Percentiles rank a stretch among this genome's conserved stretches.
Conservation (phyloP, 2,797 vertebrate species). For the Sebastes matsubarae region DNA sequence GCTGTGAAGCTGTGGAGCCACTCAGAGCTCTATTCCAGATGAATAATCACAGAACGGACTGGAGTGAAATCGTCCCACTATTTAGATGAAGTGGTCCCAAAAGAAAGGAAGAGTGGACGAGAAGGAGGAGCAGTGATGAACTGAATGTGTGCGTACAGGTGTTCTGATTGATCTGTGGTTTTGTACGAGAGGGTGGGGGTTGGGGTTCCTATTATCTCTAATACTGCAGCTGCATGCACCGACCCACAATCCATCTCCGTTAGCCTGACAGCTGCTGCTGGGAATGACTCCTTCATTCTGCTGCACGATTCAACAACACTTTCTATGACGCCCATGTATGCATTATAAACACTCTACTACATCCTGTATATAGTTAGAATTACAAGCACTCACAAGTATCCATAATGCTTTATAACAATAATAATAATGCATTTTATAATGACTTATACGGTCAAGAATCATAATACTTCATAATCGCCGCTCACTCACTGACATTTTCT, state of each 20-base stretch:
- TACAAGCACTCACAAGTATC: background rate
- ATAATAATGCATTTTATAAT: too few relatives aligned
- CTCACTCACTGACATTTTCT: too few relatives aligned
- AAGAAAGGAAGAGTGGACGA: background rate
- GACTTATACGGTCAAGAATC: too few relatives aligned
- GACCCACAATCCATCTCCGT: constrained; percentile 54
- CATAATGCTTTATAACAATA: too few relatives aligned
- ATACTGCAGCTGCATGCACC: constrained; percentile 43
- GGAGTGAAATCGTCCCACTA: background rate
- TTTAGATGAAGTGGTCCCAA: constrained; percentile 1
- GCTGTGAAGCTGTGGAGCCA: background rate
- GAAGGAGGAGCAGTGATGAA: background rate
- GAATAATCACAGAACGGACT: background rate
- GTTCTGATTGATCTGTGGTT: constrained; percentile 25
- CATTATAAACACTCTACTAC: background rate
- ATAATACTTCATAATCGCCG: background rate
- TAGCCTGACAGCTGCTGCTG: constrained; percentile 53
- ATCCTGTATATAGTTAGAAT: too few relatives aligned
- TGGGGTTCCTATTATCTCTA: constrained; percentile 6
- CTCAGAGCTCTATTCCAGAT: background rate
- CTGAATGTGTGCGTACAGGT: constrained; percentile 8
- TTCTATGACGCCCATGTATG: background rate
- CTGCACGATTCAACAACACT: constrained; percentile 8
- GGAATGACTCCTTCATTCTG: constrained; percentile 11
- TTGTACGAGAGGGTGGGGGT: background rate